Percentiles rank a stretch among this genome's conserved stretches.
Evolutionary conservation across 1,140 invertebrate genomes (phyloP).

Genomic region (Bombus sylvicola): DNA sequence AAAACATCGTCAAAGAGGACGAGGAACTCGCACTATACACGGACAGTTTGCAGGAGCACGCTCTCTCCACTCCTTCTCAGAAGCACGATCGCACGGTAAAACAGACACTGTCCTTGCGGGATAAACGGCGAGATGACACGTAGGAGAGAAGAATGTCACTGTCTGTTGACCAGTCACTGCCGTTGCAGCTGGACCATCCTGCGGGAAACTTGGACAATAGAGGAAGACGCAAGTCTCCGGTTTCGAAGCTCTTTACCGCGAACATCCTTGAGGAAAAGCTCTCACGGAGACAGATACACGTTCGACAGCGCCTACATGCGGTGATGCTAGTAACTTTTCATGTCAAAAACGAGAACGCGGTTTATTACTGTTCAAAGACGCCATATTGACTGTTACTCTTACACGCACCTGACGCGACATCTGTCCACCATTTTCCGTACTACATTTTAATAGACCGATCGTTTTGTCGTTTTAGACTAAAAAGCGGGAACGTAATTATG

Average conservation of each 20-base stretch:
- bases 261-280: conserved; percentile 39
- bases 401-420: background rate
- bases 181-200: background rate
- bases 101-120: conserved; percentile 36
- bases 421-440: background rate
- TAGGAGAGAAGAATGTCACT: too few species aligned
- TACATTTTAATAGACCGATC: too few species aligned
- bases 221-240: conserved; percentile 9
- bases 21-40: background rate
- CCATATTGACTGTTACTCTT: background rate
- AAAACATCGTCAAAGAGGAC: conserved; percentile 18
- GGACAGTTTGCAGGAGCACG: conserved; percentile 34
- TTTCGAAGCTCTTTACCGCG: conserved; percentile 20
- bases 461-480: background rate
- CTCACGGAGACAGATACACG: background rate
- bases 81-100: conserved; percentile 50
- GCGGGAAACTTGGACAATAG: background rate
- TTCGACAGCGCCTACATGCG: conserved; percentile 30
- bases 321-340: background rate
- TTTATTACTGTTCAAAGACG: background rate
- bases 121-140: background rate
- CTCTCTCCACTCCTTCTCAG: conserved; percentile 8
- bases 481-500: background rate
- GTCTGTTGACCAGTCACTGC: background rate
- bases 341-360: background rate